Percentiles rank a stretch among this genome's conserved stretches.
phyloP scores from a whole-genome alignment of 1,140 invertebrate genomes.

The Zaprionus camerounensis region DNA sequence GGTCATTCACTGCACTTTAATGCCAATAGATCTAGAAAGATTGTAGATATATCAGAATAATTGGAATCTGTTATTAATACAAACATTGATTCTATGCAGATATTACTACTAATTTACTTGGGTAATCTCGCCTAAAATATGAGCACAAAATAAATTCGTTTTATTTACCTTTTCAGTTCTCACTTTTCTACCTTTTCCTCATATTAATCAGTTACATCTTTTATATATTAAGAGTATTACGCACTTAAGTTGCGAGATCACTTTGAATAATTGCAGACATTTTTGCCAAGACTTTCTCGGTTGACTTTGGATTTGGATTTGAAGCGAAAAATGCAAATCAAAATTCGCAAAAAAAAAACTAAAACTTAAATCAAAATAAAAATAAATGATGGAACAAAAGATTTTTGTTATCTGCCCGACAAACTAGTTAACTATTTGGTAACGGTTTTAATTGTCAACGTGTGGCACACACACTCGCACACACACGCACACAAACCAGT shows the following conservation, averaged over 20 bases:
- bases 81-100: not conserved
- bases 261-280: constrained; percentile 24
- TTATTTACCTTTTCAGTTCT: not conserved
- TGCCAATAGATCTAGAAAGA: too few relatives aligned
- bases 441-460: constrained; percentile 70
- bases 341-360: constrained; percentile 18
- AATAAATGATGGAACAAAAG: constrained; percentile 48
- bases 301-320: constrained; percentile 10
- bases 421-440: constrained; percentile 58
- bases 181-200: not conserved
- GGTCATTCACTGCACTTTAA: too few relatives aligned
- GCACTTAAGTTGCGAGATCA: constrained; percentile 22
- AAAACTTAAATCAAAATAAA: constrained; percentile 33
- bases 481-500: constrained; percentile 1
- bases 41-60: not conserved
- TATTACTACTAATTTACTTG: too few relatives aligned
- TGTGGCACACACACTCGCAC: constrained; percentile 31
- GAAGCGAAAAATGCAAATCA: constrained; percentile 23
- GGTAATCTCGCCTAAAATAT: too few relatives aligned
- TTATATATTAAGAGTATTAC: constrained; percentile 8
- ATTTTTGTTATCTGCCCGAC: constrained; percentile 15
- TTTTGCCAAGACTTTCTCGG: constrained; percentile 2
- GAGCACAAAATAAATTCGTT: not conserved
- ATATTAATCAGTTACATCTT: not conserved
- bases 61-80: not conserved